These are phyloP conservation scores for Rhinoraja longicauda DNA, from an alignment of 2,797 vertebrate species.

Conservation along the genomic window DNA sequence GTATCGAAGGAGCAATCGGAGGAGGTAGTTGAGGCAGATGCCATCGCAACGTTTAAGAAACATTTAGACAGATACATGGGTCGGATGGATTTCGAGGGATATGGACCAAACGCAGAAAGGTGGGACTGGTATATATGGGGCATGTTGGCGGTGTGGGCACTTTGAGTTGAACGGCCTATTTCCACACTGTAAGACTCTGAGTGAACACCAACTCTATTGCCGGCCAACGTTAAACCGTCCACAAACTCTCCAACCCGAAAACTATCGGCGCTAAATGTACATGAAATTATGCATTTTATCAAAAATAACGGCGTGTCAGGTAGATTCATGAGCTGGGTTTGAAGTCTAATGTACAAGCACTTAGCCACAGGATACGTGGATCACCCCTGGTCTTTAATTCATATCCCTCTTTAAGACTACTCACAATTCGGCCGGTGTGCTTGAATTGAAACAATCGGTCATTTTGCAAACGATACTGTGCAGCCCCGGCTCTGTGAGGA, in stretches of 20 bases:
- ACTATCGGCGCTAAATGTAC: no score
- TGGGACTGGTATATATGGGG: no score
- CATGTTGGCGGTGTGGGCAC: no score
- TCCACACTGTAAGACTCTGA: no score
- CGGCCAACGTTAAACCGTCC: neutral
- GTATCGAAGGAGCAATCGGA: no score
- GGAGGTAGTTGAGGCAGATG: no score
- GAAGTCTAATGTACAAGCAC: neutral
- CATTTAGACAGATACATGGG: no score
- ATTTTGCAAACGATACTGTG: neutral
- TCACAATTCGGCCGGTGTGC: neutral
- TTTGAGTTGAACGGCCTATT: no score
- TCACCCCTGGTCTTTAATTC: neutral
- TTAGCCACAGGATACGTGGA: neutral
- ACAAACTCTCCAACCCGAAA: neutral
- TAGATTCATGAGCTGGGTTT: neutral
- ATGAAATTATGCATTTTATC: neutral
- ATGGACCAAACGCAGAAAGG: no score
- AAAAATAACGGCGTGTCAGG: neutral
- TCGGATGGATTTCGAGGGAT: no score
- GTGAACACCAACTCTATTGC: neutral
- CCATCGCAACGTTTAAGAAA: no score
- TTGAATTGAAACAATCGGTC: neutral
- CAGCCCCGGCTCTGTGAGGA: neutral
- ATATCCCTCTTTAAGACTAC: neutral